A percentile compares a stretch with the other conserved stretches of the same genome.
phyloP scores from a whole-genome alignment of 2,797 vertebrate species.

The Thunnus albacares region DNA sequence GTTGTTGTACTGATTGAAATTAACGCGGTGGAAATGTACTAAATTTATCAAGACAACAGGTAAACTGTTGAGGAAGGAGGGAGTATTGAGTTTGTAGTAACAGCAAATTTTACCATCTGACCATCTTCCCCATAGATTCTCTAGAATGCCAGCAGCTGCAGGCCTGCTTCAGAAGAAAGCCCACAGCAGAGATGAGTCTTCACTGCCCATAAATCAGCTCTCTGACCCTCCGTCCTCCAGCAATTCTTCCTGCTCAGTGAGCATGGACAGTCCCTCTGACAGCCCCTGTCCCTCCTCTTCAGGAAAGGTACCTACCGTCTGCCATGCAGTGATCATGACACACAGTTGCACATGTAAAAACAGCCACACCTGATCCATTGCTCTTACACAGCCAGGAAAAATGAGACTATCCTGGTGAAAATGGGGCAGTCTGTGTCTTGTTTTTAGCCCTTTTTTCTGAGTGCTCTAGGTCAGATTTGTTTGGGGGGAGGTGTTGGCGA shows the following conservation, averaged over 20 bases:
- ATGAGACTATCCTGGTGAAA: background rate
- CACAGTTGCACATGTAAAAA: background rate
- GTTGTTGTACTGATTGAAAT: too few species aligned
- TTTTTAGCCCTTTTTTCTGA: background rate
- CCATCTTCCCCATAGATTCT: constrained; percentile 64
- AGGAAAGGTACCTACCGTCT: constrained; percentile 84
- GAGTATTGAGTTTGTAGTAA: background rate
- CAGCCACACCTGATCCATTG: background rate
- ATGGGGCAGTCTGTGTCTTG: background rate
- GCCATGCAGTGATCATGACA: background rate
- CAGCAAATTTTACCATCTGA: background rate
- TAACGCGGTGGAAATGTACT: background rate
- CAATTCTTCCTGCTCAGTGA: constrained; percentile 82
- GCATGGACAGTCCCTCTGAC: constrained; percentile 82
- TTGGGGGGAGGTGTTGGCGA: background rate
- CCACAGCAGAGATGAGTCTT: constrained; percentile 79
- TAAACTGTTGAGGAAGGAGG: too few species aligned
- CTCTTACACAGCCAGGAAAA: background rate
- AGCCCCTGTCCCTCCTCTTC: constrained; percentile 81
- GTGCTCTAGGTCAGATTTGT: too few species aligned
- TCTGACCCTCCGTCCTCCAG: constrained; percentile 78
- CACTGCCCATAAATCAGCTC: constrained; percentile 71
- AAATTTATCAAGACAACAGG: background rate
- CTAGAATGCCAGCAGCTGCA: constrained; percentile 71
- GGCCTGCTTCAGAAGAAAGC: constrained; percentile 76